A percentile compares a stretch with the other conserved stretches of the same genome.
Conservation (phyloP, 92 coral and sea anemone genomes). For the Umimayanthus chanpuru region DNA sequence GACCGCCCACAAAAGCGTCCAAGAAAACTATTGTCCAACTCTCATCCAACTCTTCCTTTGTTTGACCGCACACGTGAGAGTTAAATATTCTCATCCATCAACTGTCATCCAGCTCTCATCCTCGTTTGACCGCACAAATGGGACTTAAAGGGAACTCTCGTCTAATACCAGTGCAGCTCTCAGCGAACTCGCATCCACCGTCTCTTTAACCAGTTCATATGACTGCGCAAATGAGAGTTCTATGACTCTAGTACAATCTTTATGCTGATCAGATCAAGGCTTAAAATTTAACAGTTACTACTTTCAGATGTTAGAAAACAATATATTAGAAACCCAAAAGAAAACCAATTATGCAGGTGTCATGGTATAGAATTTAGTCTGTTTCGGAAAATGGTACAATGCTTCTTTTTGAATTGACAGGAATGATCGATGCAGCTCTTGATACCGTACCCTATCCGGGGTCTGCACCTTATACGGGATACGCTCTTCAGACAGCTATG, state of each 20-base stretch:
- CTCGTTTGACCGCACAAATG: background rate
- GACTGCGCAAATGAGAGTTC: too few relatives aligned
- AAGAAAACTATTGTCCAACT: background rate
- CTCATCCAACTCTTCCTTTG: background rate
- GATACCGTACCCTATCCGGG: slow-evolving; percentile 82
- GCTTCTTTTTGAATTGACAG: background rate
- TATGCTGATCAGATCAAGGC: background rate
- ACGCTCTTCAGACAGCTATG: slow-evolving; percentile 71
- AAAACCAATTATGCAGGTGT: background rate
- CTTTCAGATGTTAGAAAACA: background rate
- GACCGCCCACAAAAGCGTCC: background rate
- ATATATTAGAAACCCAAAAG: background rate
- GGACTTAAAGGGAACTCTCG: background rate
- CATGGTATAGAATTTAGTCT: background rate
- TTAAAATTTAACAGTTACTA: too few relatives aligned
- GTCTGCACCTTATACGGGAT: slow-evolving; percentile 68
- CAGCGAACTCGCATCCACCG: too few relatives aligned
- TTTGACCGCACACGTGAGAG: too few relatives aligned
- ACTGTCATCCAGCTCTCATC: too few relatives aligned
- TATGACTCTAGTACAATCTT: too few relatives aligned
- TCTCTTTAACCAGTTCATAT: too few relatives aligned
- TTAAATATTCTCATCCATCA: too few relatives aligned
- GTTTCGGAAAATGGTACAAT: background rate
- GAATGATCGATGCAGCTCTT: slow-evolving; percentile 55
- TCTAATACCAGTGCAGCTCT: too few relatives aligned